phyloP scores from a whole-genome alignment of 2,113 vertebrate genomes.

The Lipophrys pholis region DNA sequence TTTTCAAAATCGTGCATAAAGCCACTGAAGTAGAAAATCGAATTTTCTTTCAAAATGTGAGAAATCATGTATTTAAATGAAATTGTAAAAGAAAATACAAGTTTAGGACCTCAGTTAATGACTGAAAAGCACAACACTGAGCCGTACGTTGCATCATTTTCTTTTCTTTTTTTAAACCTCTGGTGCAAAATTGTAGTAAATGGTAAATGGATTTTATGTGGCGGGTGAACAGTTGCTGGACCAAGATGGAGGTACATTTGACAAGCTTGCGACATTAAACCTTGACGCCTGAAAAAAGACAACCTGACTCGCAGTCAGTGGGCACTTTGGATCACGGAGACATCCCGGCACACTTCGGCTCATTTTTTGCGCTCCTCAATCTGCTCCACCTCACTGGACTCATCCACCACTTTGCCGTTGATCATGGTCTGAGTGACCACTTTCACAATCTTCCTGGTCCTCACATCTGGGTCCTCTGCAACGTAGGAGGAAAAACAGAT shows the following conservation, averaged over 20 bases:
- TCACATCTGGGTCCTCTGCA: conserved; percentile 83
- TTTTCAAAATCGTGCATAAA: too few relatives aligned
- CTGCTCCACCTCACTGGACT: conserved; percentile 85
- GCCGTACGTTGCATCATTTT: not conserved
- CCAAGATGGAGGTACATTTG: not conserved
- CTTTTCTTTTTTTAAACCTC: not conserved
- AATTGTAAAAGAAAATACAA: not conserved
- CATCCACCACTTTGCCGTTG: conserved; percentile 84
- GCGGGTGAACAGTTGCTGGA: too few relatives aligned
- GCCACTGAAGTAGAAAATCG: too few relatives aligned
- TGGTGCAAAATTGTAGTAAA: not conserved
- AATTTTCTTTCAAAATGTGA: too few relatives aligned
- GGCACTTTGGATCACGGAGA: conserved; percentile 13
- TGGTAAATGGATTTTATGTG: not conserved
- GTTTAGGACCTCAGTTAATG: not conserved
- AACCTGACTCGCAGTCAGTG: not conserved
- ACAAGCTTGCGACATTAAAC: not conserved
- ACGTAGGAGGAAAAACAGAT: conserved; percentile 22
- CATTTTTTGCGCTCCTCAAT: conserved; percentile 83
- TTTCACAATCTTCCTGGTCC: conserved; percentile 86
- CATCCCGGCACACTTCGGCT: conserved; percentile 22
- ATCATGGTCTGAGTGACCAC: conserved; percentile 87
- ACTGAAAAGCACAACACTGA: not conserved
- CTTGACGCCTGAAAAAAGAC: not conserved
- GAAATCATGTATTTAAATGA: too few relatives aligned